These are phyloP conservation scores for Archips crataeganus DNA, from an alignment of 2,888 invertebrate genomes.

Conservation along the genomic window DNA sequence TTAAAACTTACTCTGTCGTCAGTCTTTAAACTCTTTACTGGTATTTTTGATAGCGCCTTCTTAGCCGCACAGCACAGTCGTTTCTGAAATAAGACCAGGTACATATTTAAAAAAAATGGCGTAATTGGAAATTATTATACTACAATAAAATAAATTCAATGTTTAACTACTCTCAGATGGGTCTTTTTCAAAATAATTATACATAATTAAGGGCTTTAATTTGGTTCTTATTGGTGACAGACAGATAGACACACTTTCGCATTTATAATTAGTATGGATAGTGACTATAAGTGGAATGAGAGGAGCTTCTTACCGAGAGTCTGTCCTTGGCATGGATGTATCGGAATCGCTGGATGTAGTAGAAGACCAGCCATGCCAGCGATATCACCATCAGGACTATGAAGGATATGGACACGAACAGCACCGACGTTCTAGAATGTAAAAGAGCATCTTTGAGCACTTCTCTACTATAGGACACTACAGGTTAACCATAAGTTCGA, in stretches of 20 bases:
- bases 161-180: no score
- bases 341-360: slow-evolving; percentile 97
- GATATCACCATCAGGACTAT: slow-evolving; percentile 98
- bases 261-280: no score
- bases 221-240: no score
- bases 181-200: no score
- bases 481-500: no score
- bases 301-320: slow-evolving; percentile 89
- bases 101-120: background rate
- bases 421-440: slow-evolving; percentile 92
- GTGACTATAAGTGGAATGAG: background rate
- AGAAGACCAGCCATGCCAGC: slow-evolving; percentile 97
- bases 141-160: no score
- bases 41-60: slow-evolving; percentile 97
- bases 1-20: slow-evolving; percentile 92
- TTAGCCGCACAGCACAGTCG: slow-evolving; percentile 96
- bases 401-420: slow-evolving; percentile 98
- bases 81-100: slow-evolving; percentile 87
- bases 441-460: background rate
- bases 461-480: background rate
- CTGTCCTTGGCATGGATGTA: slow-evolving; percentile 98
- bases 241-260: no score
- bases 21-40: slow-evolving; percentile 93
- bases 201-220: no score
- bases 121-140: background rate